Conservation (phyloP, 1,140 invertebrate species). For the Pseudomyrmex gracilis region DNA sequence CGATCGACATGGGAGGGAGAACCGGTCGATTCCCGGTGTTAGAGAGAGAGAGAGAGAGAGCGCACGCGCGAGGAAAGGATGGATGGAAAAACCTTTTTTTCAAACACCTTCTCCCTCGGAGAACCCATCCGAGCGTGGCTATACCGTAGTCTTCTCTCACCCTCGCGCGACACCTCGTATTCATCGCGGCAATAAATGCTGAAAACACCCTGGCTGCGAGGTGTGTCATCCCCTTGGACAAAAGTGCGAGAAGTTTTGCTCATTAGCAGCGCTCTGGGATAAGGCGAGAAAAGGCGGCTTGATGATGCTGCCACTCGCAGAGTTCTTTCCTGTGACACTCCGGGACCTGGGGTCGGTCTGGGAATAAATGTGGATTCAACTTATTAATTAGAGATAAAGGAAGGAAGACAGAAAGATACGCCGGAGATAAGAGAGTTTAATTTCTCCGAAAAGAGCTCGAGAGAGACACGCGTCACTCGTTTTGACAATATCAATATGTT, state of each 20-base stretch:
- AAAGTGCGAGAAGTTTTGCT: constrained; percentile 55
- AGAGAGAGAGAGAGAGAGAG: no score
- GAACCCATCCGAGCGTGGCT: not conserved
- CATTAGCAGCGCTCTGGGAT: constrained; percentile 39
- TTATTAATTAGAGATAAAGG: constrained; percentile 61
- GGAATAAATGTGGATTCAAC: constrained; percentile 20
- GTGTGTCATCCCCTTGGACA: constrained; percentile 44
- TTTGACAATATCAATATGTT: no score
- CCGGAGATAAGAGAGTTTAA: not conserved
- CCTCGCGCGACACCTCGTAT: constrained; percentile 43
- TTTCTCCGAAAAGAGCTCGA: constrained; percentile 1
- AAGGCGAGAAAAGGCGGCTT: not conserved
- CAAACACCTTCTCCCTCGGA: constrained; percentile 6
- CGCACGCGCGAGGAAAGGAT: not conserved
- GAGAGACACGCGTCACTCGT: no score
- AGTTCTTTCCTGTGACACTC: constrained; percentile 5
- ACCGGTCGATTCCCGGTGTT: not conserved
- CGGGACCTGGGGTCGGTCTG: constrained; percentile 11
- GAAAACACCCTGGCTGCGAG: constrained; percentile 43
- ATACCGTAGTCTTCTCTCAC: not conserved
- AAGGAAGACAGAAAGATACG: not conserved
- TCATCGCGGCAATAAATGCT: constrained; percentile 60
- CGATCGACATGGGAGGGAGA: constrained; percentile 2
- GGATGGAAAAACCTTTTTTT: constrained; percentile 20
- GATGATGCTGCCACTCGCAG: constrained; percentile 31